These are phyloP conservation scores for Mustela erminea DNA, from an alignment of 2,797 vertebrate genomes.

Conservation along the genomic window DNA sequence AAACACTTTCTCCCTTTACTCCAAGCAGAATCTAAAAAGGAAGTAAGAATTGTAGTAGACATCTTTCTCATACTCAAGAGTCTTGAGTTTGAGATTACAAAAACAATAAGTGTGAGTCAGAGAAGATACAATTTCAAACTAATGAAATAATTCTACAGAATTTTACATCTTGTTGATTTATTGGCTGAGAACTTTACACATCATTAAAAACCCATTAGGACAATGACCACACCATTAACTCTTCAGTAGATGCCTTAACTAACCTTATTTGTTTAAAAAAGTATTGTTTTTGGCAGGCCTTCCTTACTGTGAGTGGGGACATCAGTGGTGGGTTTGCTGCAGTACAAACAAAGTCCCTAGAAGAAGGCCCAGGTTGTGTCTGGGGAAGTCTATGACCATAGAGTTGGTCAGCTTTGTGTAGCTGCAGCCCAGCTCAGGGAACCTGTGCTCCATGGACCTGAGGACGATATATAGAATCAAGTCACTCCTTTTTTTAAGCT, in stretches of 20 bases:
- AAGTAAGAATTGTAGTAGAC: neutral
- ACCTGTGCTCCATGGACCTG: accelerated
- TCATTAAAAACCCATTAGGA: slow-evolving; percentile 51
- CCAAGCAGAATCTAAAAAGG: neutral
- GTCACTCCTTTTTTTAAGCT: neutral
- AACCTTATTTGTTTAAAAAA: neutral
- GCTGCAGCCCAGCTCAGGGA: no score
- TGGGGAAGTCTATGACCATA: neutral
- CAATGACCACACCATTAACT: neutral
- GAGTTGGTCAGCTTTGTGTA: neutral
- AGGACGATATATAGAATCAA: neutral
- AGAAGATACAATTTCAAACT: neutral
- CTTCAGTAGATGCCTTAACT: neutral
- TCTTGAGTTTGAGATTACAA: neutral
- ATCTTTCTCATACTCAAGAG: neutral
- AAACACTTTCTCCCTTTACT: neutral
- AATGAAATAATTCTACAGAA: neutral
- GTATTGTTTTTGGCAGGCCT: neutral
- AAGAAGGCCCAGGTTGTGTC: neutral
- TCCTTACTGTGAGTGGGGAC: neutral
- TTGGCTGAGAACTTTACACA: neutral
- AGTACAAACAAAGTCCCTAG: neutral
- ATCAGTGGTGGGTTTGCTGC: neutral
- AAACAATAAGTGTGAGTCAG: neutral
- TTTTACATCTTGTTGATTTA: neutral